phyloP scores from a whole-genome alignment of 2,888 invertebrate species.

The Macrophya annulata region DNA sequence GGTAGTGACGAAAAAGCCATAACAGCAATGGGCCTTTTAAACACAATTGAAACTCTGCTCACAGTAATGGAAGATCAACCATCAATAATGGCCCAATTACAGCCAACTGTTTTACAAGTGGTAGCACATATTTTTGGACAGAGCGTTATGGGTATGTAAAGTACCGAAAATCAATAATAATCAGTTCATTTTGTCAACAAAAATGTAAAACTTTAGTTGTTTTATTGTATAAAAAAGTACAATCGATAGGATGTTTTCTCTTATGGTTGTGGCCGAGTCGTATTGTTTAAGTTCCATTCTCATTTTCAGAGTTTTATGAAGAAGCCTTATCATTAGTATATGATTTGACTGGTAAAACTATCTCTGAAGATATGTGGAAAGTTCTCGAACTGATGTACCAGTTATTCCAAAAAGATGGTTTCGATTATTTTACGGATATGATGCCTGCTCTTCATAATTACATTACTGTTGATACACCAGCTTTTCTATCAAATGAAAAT shows the following conservation, averaged over 20 bases:
- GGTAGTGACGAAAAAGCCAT: constrained; percentile 98
- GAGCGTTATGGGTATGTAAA: constrained; percentile 88
- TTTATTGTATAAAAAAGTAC: not conserved
- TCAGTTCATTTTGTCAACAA: constrained; percentile 12
- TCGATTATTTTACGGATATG: constrained; percentile 98
- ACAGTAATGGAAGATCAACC: constrained; percentile 95
- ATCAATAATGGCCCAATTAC: constrained; percentile 93
- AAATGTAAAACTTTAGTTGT: constrained; percentile 50
- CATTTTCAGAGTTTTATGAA: constrained; percentile 94
- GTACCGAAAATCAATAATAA: not conserved
- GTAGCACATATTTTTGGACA: constrained; percentile 91
- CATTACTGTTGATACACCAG: constrained; percentile 96
- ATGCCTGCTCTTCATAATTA: constrained; percentile 99
- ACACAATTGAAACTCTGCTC: constrained; percentile 96
- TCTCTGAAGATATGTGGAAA: constrained; percentile 98
- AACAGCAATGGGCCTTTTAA: constrained; percentile 97
- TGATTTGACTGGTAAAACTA: constrained; percentile 92
- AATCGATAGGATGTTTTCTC: constrained; percentile 35
- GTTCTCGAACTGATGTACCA: constrained; percentile 93
- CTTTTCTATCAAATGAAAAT: constrained; percentile 95
- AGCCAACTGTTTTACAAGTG: constrained; percentile 95
- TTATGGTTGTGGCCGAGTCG: not conserved
- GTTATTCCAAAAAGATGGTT: constrained; percentile 96
- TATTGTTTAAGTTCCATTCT: constrained; percentile 38
- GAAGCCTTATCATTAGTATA: constrained; percentile 96